These are phyloP conservation scores for Oxyteleia sp. DNA, from an alignment of 2,888 invertebrate species.

Conservation along the genomic window DNA sequence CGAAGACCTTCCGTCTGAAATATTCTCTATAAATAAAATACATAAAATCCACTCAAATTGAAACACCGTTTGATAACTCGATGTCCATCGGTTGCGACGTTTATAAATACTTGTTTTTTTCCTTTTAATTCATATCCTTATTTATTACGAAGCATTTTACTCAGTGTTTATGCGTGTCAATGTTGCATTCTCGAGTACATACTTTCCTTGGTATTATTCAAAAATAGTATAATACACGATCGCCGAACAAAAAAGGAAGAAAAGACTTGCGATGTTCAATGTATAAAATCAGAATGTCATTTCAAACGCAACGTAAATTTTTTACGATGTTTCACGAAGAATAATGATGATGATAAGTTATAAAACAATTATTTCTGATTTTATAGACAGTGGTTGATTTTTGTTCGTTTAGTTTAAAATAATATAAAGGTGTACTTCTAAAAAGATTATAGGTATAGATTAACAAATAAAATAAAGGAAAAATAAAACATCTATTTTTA, in stretches of 20 bases:
- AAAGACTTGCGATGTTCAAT: conserved; percentile 44
- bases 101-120: conserved; percentile 62
- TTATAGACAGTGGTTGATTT: neutral
- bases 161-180: conserved; percentile 47
- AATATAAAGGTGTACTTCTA: neutral
- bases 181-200: conserved; percentile 47
- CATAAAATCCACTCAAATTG: conserved; percentile 59
- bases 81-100: conserved; percentile 50
- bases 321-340: neutral
- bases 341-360: no score
- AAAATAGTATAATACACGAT: conserved; percentile 39
- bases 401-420: neutral
- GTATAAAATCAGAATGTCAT: conserved; percentile 20
- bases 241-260: conserved; percentile 29
- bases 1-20: conserved; percentile 24
- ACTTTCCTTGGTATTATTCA: conserved; percentile 50
- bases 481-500: no score
- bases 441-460: neutral
- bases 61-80: conserved; percentile 57
- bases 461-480: no score
- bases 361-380: no score
- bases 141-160: conserved; percentile 50
- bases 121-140: conserved; percentile 28
- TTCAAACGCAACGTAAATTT: neutral
- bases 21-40: conserved; percentile 63